A percentile compares a stretch with the other conserved stretches of the same genome.
phyloP scores from a whole-genome alignment of 1,140 invertebrate species.

The Drosophila sulfurigaster region DNA sequence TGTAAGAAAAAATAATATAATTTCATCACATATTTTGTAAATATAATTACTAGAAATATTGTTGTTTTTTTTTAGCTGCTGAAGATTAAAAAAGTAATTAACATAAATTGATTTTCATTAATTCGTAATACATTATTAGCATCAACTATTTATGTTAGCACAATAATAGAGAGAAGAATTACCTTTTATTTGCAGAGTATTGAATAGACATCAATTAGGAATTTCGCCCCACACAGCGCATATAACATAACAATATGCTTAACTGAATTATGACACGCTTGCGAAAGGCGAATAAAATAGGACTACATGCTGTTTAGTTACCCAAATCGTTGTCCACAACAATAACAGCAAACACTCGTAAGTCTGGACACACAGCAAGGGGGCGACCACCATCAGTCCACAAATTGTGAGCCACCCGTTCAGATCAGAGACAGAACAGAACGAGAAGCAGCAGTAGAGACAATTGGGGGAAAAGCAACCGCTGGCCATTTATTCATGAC shows the following conservation, averaged over 20 bases:
- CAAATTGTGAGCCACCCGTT: slow-evolving; percentile 1
- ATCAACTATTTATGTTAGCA: too few relatives aligned
- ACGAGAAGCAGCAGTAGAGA: not conserved
- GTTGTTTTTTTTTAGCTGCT: too few relatives aligned
- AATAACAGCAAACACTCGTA: slow-evolving; percentile 49
- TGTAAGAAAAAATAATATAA: too few relatives aligned
- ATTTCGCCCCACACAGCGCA: not conserved
- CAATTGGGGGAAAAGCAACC: slow-evolving; percentile 35
- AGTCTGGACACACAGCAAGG: slow-evolving; percentile 28
- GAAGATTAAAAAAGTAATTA: too few relatives aligned
- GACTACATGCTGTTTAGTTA: slow-evolving; percentile 65
- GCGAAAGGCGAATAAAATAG: not conserved
- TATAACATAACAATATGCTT: not conserved
- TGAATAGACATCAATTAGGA: too few relatives aligned
- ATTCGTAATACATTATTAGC: too few relatives aligned
- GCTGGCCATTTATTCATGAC: slow-evolving; percentile 75
- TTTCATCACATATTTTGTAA: too few relatives aligned
- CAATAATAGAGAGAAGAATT: too few relatives aligned
- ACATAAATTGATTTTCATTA: too few relatives aligned
- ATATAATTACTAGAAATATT: too few relatives aligned
- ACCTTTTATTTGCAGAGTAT: too few relatives aligned
- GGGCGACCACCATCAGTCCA: not conserved
- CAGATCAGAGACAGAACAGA: slow-evolving; percentile 27
- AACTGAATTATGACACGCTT: slow-evolving; percentile 2
- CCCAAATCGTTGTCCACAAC: slow-evolving; percentile 58